These are phyloP conservation scores for Panopea generosa DNA, from an alignment of 2,888 invertebrate species.

Conservation along the genomic window DNA sequence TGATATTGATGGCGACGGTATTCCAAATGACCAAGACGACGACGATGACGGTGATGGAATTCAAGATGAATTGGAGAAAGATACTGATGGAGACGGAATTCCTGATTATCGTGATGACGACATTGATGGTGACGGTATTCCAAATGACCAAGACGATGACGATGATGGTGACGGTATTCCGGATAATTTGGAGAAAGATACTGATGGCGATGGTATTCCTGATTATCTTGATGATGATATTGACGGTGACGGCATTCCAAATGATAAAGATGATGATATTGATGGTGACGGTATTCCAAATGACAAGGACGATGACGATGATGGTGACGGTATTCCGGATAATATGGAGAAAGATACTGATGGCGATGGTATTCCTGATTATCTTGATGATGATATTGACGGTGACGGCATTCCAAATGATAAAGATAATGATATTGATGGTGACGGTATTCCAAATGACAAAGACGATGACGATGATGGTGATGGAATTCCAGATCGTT, in stretches of 20 bases:
- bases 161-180: conserved; percentile 73
- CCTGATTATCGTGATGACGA: conserved; percentile 71
- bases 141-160: conserved; percentile 23
- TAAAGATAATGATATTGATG: conserved; percentile 72
- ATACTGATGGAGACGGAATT: conserved; percentile 81
- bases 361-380: conserved; percentile 81
- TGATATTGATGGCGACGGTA: conserved; percentile 82
- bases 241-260: conserved; percentile 81
- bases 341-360: conserved; percentile 76
- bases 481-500: conserved; percentile 77
- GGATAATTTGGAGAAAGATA: conserved; percentile 69
- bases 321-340: conserved; percentile 82
- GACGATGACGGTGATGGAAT: conserved; percentile 81
- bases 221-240: conserved; percentile 74
- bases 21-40: conserved; percentile 77
- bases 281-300: conserved; percentile 74
- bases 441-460: conserved; percentile 80
- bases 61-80: conserved; percentile 76
- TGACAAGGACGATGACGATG: conserved; percentile 71
- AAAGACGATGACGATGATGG: conserved; percentile 76
- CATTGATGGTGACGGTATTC: conserved; percentile 78
- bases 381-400: conserved; percentile 76
- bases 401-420: conserved; percentile 82
- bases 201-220: conserved; percentile 82
- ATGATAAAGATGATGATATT: conserved; percentile 66